Conservation (phyloP, 2,797 vertebrate species). For the Limosa lapponica region DNA sequence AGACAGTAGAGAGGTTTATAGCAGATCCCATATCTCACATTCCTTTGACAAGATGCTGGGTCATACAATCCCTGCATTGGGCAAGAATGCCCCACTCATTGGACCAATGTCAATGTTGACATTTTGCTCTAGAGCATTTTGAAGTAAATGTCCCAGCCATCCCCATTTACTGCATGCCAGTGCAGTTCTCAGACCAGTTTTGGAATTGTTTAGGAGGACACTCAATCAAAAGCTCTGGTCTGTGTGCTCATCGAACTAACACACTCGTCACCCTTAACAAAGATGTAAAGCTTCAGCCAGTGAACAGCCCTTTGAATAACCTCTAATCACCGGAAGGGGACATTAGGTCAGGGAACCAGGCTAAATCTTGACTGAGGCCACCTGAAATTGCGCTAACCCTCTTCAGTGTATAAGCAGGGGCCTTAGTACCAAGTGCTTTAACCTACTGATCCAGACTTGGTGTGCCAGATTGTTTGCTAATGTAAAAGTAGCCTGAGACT, state of each 20-base stretch:
- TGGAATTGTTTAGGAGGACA: background rate
- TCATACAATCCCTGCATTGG: background rate
- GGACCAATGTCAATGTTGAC: background rate
- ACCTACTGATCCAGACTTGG: background rate
- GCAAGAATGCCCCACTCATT: background rate
- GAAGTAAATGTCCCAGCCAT: background rate
- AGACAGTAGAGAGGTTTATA: background rate
- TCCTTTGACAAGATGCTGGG: background rate
- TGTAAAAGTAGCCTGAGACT: background rate
- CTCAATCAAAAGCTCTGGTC: background rate
- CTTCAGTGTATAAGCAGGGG: background rate
- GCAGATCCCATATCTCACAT: background rate
- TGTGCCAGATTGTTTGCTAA: background rate
- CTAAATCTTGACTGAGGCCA: background rate
- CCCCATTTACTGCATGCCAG: background rate
- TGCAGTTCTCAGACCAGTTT: slow-evolving; percentile 31
- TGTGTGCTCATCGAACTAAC: background rate
- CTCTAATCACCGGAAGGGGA: background rate
- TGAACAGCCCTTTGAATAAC: background rate
- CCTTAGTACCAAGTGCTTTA: background rate
- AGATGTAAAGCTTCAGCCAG: background rate
- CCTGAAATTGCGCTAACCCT: background rate
- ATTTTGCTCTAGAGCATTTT: background rate
- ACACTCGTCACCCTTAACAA: background rate
- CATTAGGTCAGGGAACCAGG: background rate